phyloP scores from a whole-genome alignment of 1,140 invertebrate species.

The Drosophila kohkoa region DNA sequence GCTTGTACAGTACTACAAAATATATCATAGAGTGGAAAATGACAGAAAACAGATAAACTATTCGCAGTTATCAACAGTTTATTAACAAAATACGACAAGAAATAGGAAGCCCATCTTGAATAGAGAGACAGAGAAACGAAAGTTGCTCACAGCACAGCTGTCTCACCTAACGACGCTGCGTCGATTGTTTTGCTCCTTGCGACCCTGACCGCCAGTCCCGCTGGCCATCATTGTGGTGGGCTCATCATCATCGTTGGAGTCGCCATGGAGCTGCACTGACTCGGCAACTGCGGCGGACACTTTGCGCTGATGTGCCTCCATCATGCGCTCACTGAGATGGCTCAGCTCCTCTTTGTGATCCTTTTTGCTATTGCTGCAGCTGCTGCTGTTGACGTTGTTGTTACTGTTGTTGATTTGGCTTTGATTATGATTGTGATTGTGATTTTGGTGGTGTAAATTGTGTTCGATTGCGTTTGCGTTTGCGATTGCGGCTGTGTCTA shows the following conservation, averaged over 20 bases:
- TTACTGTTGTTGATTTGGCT: conserved; percentile 5
- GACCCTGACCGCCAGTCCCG: conserved; percentile 52
- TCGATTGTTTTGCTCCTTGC: conserved; percentile 83
- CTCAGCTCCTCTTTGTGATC: conserved; percentile 34
- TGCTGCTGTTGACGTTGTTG: neutral
- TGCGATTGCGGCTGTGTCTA: neutral
- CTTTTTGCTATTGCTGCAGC: conserved; percentile 29
- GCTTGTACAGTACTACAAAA: too few species aligned
- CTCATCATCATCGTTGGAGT: conserved; percentile 64
- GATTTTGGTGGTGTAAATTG: conserved; percentile 1
- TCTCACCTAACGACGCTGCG: conserved; percentile 82
- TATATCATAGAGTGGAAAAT: too few species aligned
- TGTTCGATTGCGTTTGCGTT: conserved; percentile 7
- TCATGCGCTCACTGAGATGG: conserved; percentile 59
- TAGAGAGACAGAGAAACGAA: neutral
- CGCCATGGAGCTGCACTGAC: conserved; percentile 16
- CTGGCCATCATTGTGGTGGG: conserved; percentile 47
- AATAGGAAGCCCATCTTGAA: too few species aligned
- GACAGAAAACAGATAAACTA: too few species aligned
- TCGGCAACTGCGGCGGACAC: conserved; percentile 19
- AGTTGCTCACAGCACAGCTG: neutral
- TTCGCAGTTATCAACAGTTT: too few species aligned
- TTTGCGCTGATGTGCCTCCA: conserved; percentile 60
- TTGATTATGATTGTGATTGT: conserved; percentile 13
- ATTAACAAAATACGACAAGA: too few species aligned